These are phyloP conservation scores for Takifugu bimaculatus DNA, from an alignment of 2,113 vertebrate genomes.

Conservation along the genomic window DNA sequence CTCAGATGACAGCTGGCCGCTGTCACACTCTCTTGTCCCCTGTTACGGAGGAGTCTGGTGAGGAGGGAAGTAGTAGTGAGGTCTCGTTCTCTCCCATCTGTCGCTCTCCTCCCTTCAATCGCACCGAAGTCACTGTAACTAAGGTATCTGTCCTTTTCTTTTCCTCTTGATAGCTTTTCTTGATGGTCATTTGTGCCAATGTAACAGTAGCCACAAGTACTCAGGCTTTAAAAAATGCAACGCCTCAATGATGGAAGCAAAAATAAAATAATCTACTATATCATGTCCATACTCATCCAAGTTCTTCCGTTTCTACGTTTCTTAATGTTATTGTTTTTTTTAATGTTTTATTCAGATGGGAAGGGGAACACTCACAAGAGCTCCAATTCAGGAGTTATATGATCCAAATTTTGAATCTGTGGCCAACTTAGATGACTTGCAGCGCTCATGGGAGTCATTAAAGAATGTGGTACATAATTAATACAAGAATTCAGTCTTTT, in stretches of 20 bases:
- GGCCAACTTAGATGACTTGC: conserved; percentile 87
- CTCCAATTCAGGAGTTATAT: conserved; percentile 78
- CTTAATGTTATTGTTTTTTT: background rate
- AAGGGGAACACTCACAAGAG: conserved; percentile 73
- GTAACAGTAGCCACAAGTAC: too few species aligned
- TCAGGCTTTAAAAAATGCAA: too few species aligned
- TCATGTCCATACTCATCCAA: background rate
- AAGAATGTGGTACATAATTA: conserved; percentile 89
- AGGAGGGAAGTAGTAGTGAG: conserved; percentile 95
- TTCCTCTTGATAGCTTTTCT: background rate
- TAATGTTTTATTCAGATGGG: conserved; percentile 65
- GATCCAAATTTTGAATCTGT: conserved; percentile 83
- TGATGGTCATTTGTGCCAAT: too few species aligned
- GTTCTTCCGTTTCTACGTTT: background rate
- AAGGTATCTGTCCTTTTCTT: conserved; percentile 78
- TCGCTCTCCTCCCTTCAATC: conserved; percentile 91
- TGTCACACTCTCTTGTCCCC: conserved; percentile 97
- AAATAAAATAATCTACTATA: too few species aligned
- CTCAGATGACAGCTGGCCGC: conserved; percentile 95
- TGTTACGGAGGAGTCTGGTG: conserved; percentile 97
- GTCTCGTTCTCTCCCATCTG: conserved; percentile 90
- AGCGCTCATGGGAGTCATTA: conserved; percentile 96
- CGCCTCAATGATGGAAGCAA: too few species aligned
- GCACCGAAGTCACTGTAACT: conserved; percentile 83
- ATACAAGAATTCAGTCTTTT: background rate